Conservation (phyloP, 2,888 invertebrate genomes). For the Platycnemis pennipes region DNA sequence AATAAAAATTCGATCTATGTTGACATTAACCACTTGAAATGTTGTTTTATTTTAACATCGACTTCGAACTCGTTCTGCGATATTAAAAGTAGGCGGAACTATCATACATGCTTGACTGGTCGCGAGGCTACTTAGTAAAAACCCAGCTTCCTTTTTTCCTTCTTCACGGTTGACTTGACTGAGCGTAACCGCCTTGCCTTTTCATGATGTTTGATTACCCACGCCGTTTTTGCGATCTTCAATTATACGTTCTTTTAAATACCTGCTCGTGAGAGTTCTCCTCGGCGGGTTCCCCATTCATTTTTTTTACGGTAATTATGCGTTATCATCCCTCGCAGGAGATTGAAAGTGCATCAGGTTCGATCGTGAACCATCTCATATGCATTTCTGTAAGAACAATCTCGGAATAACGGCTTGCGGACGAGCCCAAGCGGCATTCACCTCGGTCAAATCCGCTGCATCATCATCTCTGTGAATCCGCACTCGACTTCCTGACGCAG, state of each 20-base stretch:
- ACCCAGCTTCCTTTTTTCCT: neutral
- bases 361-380: neutral
- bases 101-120: constrained; percentile 24
- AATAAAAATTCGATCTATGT: no score
- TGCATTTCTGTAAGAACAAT: neutral
- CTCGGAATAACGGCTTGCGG: neutral
- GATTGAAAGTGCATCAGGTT: neutral
- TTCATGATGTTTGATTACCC: constrained; percentile 18
- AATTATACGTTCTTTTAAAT: neutral
- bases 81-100: constrained; percentile 14
- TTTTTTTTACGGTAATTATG: neutral
- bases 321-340: neutral
- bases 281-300: neutral
- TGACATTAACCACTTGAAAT: no score
- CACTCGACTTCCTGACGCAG: neutral
- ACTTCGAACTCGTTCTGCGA: neutral
- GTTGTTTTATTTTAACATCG: neutral
- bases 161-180: neutral
- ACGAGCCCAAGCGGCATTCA: neutral
- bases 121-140: neutral
- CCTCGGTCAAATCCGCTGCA: neutral
- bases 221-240: neutral
- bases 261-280: neutral
- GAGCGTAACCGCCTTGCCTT: neutral
- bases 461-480: neutral